Percentiles rank a stretch among this genome's conserved stretches.
Conservation (phyloP, 2,888 invertebrate species). For the Baronia brevicornis region DNA sequence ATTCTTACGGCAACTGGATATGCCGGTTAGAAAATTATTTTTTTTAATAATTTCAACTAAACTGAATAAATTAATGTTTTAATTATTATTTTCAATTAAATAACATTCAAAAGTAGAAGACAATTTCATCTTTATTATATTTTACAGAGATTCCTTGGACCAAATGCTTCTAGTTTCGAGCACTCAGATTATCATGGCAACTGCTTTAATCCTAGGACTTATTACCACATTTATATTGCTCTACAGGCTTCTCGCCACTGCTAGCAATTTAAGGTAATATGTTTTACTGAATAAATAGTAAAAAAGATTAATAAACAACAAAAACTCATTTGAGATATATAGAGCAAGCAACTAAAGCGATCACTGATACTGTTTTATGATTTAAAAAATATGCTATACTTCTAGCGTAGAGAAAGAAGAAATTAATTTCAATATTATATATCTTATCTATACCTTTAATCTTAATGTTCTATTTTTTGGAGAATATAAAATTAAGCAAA, state of each 20-base stretch:
- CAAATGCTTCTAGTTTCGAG: slow-evolving; percentile 58
- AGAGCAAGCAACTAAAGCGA: too few species aligned
- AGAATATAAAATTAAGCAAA: too few species aligned
- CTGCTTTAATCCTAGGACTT: slow-evolving; percentile 58
- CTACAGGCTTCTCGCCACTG: slow-evolving; percentile 57
- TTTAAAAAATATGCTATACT: too few species aligned
- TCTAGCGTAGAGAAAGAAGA: too few species aligned
- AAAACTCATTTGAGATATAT: too few species aligned
- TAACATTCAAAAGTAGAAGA: background rate
- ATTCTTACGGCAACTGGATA: slow-evolving; percentile 46
- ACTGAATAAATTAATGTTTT: background rate
- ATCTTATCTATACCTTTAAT: background rate
- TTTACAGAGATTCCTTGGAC: slow-evolving; percentile 54
- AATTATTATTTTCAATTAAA: background rate
- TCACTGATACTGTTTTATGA: too few species aligned
- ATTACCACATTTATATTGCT: slow-evolving; percentile 59
- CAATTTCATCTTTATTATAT: slow-evolving; percentile 8
- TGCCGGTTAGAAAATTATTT: slow-evolving; percentile 64
- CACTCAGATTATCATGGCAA: slow-evolving; percentile 67
- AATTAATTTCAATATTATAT: background rate
- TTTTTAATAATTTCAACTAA: too few species aligned
- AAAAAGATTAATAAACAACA: too few species aligned
- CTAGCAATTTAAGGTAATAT: slow-evolving; percentile 44
- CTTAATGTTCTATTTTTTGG: slow-evolving; percentile 9
- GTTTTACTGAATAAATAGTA: slow-evolving; percentile 5